Evolutionary conservation across 1,140 invertebrate species (phyloP).

Genomic region (Agrilus planipennis): DNA sequence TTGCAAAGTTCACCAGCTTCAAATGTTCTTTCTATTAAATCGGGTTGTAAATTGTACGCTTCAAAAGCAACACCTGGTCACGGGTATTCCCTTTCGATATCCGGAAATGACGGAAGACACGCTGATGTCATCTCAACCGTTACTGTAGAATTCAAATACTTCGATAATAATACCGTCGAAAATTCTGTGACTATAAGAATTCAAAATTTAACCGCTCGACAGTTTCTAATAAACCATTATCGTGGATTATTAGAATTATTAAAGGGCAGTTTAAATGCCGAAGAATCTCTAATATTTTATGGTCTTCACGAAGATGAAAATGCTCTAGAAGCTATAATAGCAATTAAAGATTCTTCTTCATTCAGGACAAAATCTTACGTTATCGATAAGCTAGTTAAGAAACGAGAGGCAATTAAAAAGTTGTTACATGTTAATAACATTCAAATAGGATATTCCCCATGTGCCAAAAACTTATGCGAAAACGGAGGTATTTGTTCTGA

Average conservation of each 20-base stretch:
- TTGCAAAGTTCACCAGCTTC: conserved; percentile 41
- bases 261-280: conserved; percentile 47
- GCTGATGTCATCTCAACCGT: conserved; percentile 73
- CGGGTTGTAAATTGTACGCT: conserved; percentile 67
- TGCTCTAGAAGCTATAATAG: conserved; percentile 58
- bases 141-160: conserved; percentile 65
- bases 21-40: conserved; percentile 57
- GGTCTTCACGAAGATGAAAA: conserved; percentile 50
- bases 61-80: conserved; percentile 52
- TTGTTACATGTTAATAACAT: conserved; percentile 46
- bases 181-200: conserved; percentile 71
- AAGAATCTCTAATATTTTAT: conserved; percentile 56
- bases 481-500: conserved; percentile 68
- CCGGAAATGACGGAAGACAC: conserved; percentile 82
- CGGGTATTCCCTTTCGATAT: conserved; percentile 63
- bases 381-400: conserved; percentile 47
- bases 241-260: conserved; percentile 57
- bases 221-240: conserved; percentile 66
- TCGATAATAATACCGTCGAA: conserved; percentile 69
- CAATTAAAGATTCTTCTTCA: conserved; percentile 37
- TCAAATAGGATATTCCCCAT: conserved; percentile 59
- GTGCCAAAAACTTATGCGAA: conserved; percentile 53
- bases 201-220: conserved; percentile 53
- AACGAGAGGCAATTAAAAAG: conserved; percentile 48
- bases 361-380: conserved; percentile 51